phyloP scores from a whole-genome alignment of 2,888 invertebrate genomes.

The Keiferia lycopersicella region DNA sequence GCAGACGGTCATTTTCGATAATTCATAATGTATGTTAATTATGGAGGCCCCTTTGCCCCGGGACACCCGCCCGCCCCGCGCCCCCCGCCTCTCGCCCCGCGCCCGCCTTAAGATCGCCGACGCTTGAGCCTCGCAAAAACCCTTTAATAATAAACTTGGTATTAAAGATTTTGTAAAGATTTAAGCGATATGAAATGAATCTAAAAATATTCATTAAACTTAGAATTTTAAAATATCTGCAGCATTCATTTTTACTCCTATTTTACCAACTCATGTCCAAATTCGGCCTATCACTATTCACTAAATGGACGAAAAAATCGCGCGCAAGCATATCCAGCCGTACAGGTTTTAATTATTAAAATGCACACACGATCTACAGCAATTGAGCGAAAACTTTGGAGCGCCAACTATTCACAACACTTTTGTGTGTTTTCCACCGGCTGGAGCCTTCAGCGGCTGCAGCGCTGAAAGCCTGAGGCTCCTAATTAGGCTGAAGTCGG shows the following conservation, averaged over 20 bases:
- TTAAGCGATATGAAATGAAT: background rate
- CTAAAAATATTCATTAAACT: background rate
- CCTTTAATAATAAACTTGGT: background rate
- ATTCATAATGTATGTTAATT: constrained; percentile 80
- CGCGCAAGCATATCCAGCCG: constrained; percentile 26
- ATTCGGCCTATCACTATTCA: constrained; percentile 19
- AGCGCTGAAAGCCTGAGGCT: constrained; percentile 78
- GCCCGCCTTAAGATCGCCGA: constrained; percentile 32
- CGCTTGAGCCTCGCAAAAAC: constrained; percentile 14
- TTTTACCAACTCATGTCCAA: constrained; percentile 1
- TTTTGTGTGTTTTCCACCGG: constrained; percentile 79
- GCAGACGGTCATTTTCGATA: constrained; percentile 75
- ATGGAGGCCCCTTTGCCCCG: constrained; percentile 66
- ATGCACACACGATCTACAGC: constrained; percentile 22
- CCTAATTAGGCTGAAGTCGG: constrained; percentile 81
- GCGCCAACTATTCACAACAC: constrained; percentile 62
- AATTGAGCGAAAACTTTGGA: constrained; percentile 43
- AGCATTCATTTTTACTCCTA: background rate
- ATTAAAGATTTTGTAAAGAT: background rate
- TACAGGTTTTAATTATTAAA: constrained; percentile 37
- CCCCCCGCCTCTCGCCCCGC: constrained; percentile 35
- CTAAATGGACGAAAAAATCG: constrained; percentile 34
- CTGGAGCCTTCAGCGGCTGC: constrained; percentile 63
- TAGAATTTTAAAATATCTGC: background rate
- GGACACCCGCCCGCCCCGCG: constrained; percentile 46